Base-by-base conservation (phyloP, 2,888 invertebrate genomes). In the Amblyjoppa fuscipennis region DNA sequence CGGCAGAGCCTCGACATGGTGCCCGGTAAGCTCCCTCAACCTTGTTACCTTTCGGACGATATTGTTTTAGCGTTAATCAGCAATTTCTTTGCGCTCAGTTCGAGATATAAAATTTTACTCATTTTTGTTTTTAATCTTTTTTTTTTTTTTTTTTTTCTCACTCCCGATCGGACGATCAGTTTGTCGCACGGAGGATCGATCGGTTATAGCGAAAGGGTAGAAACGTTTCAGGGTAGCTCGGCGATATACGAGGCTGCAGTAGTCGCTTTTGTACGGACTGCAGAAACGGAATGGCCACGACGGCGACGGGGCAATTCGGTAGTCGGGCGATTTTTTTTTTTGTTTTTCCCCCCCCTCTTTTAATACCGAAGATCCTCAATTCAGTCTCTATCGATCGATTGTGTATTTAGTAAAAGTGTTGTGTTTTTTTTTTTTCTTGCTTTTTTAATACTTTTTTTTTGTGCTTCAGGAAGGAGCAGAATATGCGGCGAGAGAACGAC, bases 401-500 rank as follows among this genome's bases (percentile, higher is more conserved):
- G 38, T 3, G 20, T 20, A 20, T 34, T 20, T 28, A 49, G 34
- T 34, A 16, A 13, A 25, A 16, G 41, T 41, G 13, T 25, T 6
- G 28, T 11, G 20, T 20, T 25, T 51, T n/a, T 68, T 53, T 49
- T 49, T 49, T 1, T 9, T 49, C 2, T 5, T 49, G 9, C 45
- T 81, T 49, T 59, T 59, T 53, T 38, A 38, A 75, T n/a, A 51
- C 20, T 51, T 34, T 31, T 56, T 56, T 20, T 76, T 59, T 86
- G 71, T 53, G 79, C 88, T 89, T 16, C 89, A 91, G 90, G 59
- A 76, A 82, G 73, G 77, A 81, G 76, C 82, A 85, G 91, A 91
- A 91, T 89, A 93, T 93, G 93, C 93, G 92, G 89, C 91, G 93
- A 90, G 92, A 91, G 89, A 92, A 93, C 88, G 89, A 91, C 81